These are phyloP conservation scores for Mormoops blainvillei DNA, from an alignment of 2,113 vertebrate genomes.

Conservation along the genomic window DNA sequence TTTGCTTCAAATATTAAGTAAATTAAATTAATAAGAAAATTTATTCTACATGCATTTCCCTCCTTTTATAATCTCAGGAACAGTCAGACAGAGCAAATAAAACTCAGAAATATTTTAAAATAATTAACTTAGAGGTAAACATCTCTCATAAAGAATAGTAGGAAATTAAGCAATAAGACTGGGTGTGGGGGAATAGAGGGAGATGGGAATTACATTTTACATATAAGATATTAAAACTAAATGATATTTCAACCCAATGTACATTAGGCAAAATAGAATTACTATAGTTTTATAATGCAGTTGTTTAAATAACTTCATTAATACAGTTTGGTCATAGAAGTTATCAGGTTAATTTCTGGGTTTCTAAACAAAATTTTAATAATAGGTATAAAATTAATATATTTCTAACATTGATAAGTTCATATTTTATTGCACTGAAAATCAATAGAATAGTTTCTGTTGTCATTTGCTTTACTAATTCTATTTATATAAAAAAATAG, in stretches of 20 bases:
- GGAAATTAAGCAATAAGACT: not conserved
- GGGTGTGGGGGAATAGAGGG: not conserved
- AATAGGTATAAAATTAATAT: not conserved
- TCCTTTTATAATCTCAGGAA: conserved; percentile 4
- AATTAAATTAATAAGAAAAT: conserved; percentile 25
- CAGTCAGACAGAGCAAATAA: not conserved
- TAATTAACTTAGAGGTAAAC: not conserved
- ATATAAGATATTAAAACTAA: not conserved
- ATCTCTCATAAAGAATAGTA: not conserved
- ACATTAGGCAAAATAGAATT: not conserved
- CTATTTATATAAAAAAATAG: not conserved
- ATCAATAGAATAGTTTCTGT: not conserved
- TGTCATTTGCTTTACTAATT: not conserved
- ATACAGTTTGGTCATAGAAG: not conserved
- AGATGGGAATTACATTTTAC: not conserved
- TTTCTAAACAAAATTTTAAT: conserved; percentile 11
- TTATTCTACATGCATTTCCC: not conserved
- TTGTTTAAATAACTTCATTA: not conserved
- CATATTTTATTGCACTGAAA: not conserved
- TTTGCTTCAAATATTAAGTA: conserved; percentile 87
- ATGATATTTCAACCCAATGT: not conserved
- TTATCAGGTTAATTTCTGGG: not conserved
- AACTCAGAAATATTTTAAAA: not conserved
- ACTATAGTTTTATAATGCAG: not conserved
- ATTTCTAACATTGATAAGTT: not conserved